Evolutionary conservation across 2,888 invertebrate species (phyloP).

Genomic region (Xylocampa areola): DNA sequence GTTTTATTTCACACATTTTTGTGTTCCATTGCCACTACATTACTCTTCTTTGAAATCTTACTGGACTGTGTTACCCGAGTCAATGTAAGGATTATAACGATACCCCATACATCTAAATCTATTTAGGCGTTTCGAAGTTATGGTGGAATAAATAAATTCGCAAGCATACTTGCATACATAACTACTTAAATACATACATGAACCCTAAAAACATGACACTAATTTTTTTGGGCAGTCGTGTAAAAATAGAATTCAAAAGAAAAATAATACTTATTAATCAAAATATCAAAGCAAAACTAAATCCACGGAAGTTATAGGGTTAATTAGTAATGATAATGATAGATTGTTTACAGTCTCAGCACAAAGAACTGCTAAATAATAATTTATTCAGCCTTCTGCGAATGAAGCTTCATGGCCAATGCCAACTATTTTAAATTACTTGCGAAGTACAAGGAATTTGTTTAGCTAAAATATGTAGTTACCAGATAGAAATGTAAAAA

Average conservation of each 20-base stretch:
- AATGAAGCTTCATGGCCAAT: conserved; percentile 47
- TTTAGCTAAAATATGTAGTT: conserved; percentile 5
- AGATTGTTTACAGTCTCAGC: conserved; percentile 21
- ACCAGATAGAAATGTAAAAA: not conserved
- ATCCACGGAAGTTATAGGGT: conserved; percentile 40
- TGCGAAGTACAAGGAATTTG: conserved; percentile 1
- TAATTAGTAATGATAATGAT: conserved; percentile 39
- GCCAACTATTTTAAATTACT: conserved; percentile 22
- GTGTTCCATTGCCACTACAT: no score
- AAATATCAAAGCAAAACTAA: not conserved
- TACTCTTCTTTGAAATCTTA: no score
- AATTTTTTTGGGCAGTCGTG: no score
- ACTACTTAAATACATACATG: no score
- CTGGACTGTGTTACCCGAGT: no score
- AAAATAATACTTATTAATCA: not conserved
- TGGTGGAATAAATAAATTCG: no score
- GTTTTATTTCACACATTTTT: no score
- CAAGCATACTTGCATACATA: no score
- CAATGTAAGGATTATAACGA: no score
- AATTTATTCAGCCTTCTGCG: conserved; percentile 37
- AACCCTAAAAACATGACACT: no score
- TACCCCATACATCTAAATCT: no score
- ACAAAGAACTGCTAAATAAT: conserved; percentile 41
- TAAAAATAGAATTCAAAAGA: not conserved
- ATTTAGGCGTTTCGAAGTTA: no score